These are phyloP conservation scores for Epistrophella euchroma DNA, from an alignment of 2,888 invertebrate genomes.

Conservation along the genomic window DNA sequence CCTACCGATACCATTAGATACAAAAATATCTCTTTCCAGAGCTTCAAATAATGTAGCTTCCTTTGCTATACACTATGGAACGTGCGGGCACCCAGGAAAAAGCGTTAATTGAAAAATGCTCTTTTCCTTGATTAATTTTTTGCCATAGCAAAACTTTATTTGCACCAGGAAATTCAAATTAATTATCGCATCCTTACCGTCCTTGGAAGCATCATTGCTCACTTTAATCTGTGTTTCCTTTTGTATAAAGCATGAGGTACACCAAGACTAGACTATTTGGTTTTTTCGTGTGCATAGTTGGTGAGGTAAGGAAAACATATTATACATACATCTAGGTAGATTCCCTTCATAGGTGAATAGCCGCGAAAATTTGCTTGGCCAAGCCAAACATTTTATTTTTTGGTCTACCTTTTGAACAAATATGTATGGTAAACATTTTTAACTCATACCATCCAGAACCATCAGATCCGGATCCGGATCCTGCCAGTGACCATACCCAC, in stretches of 20 bases:
- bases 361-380: constrained; percentile 73
- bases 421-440: constrained; percentile 13
- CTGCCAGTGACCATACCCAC: constrained; percentile 39
- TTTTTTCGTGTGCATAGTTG: background rate
- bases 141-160: constrained; percentile 75
- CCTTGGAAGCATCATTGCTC: constrained; percentile 70
- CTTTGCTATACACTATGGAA: constrained; percentile 3
- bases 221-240: constrained; percentile 67
- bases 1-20: constrained; percentile 46
- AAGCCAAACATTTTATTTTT: constrained; percentile 71
- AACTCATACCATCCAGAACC: constrained; percentile 11
- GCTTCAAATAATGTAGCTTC: no score
- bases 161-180: constrained; percentile 76
- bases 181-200: constrained; percentile 73
- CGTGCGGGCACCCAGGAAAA: constrained; percentile 66
- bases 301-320: background rate
- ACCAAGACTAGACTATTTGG: constrained; percentile 28
- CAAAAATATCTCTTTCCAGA: constrained; percentile 25
- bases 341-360: constrained; percentile 66
- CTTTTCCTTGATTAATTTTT: constrained; percentile 76
- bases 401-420: constrained; percentile 62
- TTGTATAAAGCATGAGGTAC: constrained; percentile 6
- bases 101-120: constrained; percentile 76
- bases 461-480: background rate
- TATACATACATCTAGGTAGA: background rate